Conservation (phyloP, 2,888 invertebrate genomes). For the Aproaerema taeniolella region DNA sequence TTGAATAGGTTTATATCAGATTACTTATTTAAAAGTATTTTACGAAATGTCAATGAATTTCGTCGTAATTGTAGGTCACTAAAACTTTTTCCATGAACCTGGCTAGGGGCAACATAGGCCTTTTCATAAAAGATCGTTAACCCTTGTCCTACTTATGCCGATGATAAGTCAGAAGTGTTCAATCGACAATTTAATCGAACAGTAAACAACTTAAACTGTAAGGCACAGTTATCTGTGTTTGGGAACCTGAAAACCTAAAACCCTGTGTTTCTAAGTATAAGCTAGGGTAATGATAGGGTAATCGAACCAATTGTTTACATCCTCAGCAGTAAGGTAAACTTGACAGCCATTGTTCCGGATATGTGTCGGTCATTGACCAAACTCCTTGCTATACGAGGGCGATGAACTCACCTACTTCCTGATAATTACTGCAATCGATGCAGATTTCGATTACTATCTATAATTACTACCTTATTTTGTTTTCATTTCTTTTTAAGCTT, state of each 20-base stretch:
- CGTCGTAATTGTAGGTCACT: conserved; percentile 1
- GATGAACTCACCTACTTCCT: conserved; percentile 26
- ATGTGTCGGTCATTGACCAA: conserved; percentile 50
- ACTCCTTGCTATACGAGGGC: conserved; percentile 26
- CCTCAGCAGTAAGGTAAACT: conserved; percentile 44
- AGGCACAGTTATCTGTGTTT: neutral
- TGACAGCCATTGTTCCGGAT: conserved; percentile 38
- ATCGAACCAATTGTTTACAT: conserved; percentile 32
- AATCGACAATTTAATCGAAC: conserved; percentile 5
- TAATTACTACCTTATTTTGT: no score
- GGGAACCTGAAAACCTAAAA: neutral
- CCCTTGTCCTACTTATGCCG: conserved; percentile 2
- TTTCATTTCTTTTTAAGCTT: no score
- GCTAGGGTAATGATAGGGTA: neutral
- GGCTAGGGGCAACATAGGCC: neutral
- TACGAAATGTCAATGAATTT: neutral
- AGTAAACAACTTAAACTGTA: conserved; percentile 2
- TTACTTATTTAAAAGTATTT: neutral
- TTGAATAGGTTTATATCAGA: neutral
- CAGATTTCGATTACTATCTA: no score
- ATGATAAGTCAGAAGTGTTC: conserved; percentile 1
- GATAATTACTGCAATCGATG: conserved; percentile 20
- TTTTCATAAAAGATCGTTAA: conserved; percentile 4
- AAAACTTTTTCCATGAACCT: neutral
- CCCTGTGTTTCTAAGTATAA: neutral